phyloP scores from a whole-genome alignment of 2,888 invertebrate species.

The Caenorhabditis japonica region DNA sequence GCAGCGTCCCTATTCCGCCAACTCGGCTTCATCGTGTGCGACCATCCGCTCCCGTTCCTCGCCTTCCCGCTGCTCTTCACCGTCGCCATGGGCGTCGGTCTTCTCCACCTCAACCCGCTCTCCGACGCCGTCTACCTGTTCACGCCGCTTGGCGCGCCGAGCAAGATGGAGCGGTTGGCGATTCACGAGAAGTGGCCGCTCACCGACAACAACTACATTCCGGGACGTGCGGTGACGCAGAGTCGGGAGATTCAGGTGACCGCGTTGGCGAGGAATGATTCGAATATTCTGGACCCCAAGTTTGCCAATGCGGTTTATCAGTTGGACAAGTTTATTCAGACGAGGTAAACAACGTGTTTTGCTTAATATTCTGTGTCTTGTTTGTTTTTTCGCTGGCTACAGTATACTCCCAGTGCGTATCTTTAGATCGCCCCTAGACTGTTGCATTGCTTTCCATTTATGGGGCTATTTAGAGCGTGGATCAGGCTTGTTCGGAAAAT shows the following conservation, averaged over 20 bases:
- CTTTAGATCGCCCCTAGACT: too few relatives aligned
- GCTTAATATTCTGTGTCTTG: too few relatives aligned
- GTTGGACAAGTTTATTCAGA: slow-evolving; percentile 72
- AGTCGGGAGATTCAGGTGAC: slow-evolving; percentile 81
- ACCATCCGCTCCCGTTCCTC: slow-evolving; percentile 74
- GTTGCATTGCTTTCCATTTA: too few relatives aligned
- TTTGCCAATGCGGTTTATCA: slow-evolving; percentile 73
- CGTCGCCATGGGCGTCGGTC: slow-evolving; percentile 68
- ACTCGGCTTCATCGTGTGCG: slow-evolving; percentile 71
- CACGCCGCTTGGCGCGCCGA: slow-evolving; percentile 72
- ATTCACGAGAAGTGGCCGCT: slow-evolving; percentile 77
- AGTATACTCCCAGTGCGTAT: too few relatives aligned
- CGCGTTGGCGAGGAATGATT: slow-evolving; percentile 85
- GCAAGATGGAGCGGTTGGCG: slow-evolving; percentile 72
- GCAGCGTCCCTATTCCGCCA: slow-evolving; percentile 69
- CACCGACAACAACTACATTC: slow-evolving; percentile 75
- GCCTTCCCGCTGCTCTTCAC: slow-evolving; percentile 74
- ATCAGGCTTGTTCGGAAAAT: too few relatives aligned
- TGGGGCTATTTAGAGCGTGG: too few relatives aligned
- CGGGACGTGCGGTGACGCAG: slow-evolving; percentile 77
- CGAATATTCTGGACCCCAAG: slow-evolving; percentile 85
- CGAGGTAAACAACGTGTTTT: slow-evolving; percentile 36
- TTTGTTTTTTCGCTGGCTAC: too few relatives aligned
- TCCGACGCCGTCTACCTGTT: slow-evolving; percentile 76
- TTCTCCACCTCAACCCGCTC: slow-evolving; percentile 72